These are phyloP conservation scores for Xyliphius kryptos DNA, from an alignment of 2,113 vertebrate species.

Conservation along the genomic window DNA sequence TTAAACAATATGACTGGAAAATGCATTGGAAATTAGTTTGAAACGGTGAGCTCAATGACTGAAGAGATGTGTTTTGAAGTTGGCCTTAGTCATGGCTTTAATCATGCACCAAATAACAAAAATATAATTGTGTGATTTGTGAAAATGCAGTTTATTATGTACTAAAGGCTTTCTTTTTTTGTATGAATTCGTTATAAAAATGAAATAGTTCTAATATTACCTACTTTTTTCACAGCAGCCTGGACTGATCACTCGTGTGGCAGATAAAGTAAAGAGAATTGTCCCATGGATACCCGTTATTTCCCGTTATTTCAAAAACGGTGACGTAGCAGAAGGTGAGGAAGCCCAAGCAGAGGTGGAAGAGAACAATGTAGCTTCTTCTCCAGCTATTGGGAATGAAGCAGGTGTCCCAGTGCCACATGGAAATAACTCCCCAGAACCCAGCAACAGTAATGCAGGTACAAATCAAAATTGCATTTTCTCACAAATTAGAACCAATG, in stretches of 20 bases:
- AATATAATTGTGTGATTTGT: no score
- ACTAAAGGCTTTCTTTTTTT: not conserved
- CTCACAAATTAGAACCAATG: no score
- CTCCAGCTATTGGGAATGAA: constrained; percentile 67
- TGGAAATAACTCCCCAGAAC: constrained; percentile 74
- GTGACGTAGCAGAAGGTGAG: constrained; percentile 61
- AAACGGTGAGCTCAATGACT: no score
- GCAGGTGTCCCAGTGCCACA: constrained; percentile 62
- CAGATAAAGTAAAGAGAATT: constrained; percentile 92
- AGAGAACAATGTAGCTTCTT: constrained; percentile 56
- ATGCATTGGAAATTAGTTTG: no score
- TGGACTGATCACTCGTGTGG: constrained; percentile 89
- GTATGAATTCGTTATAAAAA: not conserved
- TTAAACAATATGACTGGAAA: no score
- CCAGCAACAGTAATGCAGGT: constrained; percentile 76
- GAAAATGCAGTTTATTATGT: no score
- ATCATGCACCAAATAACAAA: no score
- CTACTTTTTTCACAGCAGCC: constrained; percentile 54
- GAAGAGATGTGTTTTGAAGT: no score
- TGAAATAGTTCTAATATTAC: not conserved
- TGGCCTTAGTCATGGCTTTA: no score
- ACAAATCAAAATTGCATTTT: constrained; percentile 37
- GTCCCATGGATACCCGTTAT: no score
- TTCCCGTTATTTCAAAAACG: constrained; percentile 90
- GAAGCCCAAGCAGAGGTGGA: constrained; percentile 34